phyloP scores from a whole-genome alignment of 1,140 invertebrate genomes.

The Aphidius ervi region DNA sequence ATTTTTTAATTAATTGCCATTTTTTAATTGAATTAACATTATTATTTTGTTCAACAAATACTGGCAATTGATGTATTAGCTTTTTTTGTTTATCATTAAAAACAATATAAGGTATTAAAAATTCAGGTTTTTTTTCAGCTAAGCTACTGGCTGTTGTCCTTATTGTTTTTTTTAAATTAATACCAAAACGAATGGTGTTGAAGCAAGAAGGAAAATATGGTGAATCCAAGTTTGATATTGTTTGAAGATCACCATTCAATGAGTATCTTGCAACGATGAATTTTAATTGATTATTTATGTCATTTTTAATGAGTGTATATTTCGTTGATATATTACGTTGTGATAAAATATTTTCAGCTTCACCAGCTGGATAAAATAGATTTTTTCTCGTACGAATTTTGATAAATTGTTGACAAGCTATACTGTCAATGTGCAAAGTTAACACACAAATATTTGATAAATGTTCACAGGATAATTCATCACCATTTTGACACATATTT shows the following conservation, averaged over 20 bases:
- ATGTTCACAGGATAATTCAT: conserved; percentile 61
- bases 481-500: conserved; percentile 55
- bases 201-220: conserved; percentile 49
- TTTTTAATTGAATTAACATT: conserved; percentile 40
- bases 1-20: conserved; percentile 63
- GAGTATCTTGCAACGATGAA: conserved; percentile 47
- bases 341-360: conserved; percentile 50
- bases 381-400: conserved; percentile 44
- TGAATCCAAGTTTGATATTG: conserved; percentile 47
- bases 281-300: conserved; percentile 50
- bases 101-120: conserved; percentile 57
- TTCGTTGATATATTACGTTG: conserved; percentile 52
- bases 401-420: conserved; percentile 54
- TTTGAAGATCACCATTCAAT: conserved; percentile 41
- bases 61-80: conserved; percentile 58
- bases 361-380: conserved; percentile 57
- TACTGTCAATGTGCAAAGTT: conserved; percentile 55
- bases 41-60: conserved; percentile 45
- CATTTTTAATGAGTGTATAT: conserved; percentile 52
- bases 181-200: conserved; percentile 55
- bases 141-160: conserved; percentile 54
- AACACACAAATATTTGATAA: conserved; percentile 68
- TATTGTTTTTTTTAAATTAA: conserved; percentile 55
- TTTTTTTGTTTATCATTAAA: conserved; percentile 43
- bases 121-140: conserved; percentile 51